Evolutionary conservation across 1,140 invertebrate genomes (phyloP), one percentile per base, ranked within the genome.

Genomic region (Pseudomyrmex concolor): DNA sequence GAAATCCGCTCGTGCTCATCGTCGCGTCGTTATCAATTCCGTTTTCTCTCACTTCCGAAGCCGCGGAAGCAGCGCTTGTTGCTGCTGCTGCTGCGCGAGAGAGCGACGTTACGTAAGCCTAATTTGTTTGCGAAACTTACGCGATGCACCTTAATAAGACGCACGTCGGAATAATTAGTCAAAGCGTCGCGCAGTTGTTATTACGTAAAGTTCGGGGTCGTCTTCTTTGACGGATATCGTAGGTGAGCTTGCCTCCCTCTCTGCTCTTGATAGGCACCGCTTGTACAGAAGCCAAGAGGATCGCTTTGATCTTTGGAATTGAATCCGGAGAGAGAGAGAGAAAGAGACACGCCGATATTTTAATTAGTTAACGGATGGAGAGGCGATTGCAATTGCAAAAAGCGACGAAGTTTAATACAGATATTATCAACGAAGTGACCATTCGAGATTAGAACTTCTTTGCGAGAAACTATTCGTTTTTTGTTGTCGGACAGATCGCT

Each of bases 141-240:
- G 15, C 54, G 76, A 70, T 25, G 43, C 57, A 59, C 66, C 45
- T 80, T 80, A 80, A 80, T 80, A 80, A 80, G 22, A 43, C 43
- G 66, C 76, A n/a, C 54, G 66, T 80, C 10, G 66, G 51, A 34
- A 80, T 80, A 80, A 80, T 71, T 80, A 80, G 51, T 80, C 51
- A 80, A 80, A 80, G 76, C 43, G 64, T 25, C 43, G 76, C 62
- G 73, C 73, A 66, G 48, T 70, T 78, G 64, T 70, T 80, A 71
- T 71, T 80, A 71, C 22, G n/a, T 80, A 71, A 77, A 55, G 43
- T 25, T 12, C 57, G 43, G 19, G 19, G 13, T 22, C 10, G 19
- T 12, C 34, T 68, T 78, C 66, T 80, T 80, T 71, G 76, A 80
- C 43, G 43, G 48, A 19, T 50, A 78, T 13, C 64, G 34, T 15